Evolutionary conservation across 2,888 invertebrate genomes (phyloP), one percentile per base, ranked within the genome.

Genomic region (Masnerella sp.): DNA sequence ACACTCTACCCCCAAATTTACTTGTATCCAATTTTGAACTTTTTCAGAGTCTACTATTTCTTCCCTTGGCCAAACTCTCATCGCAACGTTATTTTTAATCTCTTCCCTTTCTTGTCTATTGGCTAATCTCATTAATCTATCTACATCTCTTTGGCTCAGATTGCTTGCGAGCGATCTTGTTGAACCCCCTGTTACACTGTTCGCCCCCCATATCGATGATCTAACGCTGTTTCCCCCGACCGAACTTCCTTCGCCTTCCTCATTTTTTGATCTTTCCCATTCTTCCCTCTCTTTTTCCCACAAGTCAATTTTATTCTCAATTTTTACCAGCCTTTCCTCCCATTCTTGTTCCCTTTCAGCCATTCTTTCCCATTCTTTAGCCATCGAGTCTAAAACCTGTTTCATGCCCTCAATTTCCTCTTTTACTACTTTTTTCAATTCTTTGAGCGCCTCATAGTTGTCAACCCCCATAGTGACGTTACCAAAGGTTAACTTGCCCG

Each of bases 81-180:
- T 45, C 5, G 5, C 22, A 1, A 58, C 15, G 5, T 43, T 58
- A 18, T 45, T 43, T 30, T 18, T 58, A 11, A 2, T 58, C 3
- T 58, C 45, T 8, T 34, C 58, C 14, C 34, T 58, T 34, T 58
- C 58, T 32, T 56, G 42, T 20, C 32, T 43, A 20, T 32, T 20
- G 4, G 9, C 11, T 5, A 43, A 0, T 12, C 12, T 40, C 8
- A n/a, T 15, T 30, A 42, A 18, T 11, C 12, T 56, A 4, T 3
- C 28, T n/a, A 56, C 22, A 2, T 56, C 18, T 12, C 43, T 43
- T 5, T n/a, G 8, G 8, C 32, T 42, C 8, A 56, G 5, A 43
- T 20, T 47, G 9, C 36, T 51, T 1, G n/a, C n/a, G 4, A 32
- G 12, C 11, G 43, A 43, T 43, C 43, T 22, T 25, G 34, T n/a